Percentiles rank a stretch among this genome's conserved stretches.
phyloP scores from a whole-genome alignment of 2,113 vertebrate species.

The Hipposideros armiger region DNA sequence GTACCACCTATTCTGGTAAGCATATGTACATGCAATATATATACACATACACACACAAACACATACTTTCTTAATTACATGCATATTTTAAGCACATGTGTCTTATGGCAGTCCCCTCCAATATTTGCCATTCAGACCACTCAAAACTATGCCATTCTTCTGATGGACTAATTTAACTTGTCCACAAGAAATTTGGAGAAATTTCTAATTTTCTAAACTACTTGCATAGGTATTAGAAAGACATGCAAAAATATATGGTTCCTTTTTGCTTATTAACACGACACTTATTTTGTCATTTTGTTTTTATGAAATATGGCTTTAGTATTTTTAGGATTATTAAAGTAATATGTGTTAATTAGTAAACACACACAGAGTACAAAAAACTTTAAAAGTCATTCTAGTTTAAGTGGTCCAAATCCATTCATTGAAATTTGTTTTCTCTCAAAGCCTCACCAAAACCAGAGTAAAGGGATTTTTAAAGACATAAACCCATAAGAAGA shows the following conservation, averaged over 20 bases:
- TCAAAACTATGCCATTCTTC: background rate
- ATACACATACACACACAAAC: background rate
- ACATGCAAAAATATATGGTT: background rate
- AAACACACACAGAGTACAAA: background rate
- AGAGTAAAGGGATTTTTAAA: background rate
- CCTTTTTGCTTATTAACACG: background rate
- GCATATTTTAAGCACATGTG: too few relatives aligned
- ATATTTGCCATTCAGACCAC: background rate
- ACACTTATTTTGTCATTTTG: background rate
- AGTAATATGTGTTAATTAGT: background rate
- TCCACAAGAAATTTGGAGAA: background rate
- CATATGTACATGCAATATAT: background rate
- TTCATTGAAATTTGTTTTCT: slow-evolving; percentile 4
- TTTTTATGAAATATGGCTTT: background rate
- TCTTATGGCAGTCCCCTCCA: background rate
- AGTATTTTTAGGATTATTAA: slow-evolving; percentile 2
- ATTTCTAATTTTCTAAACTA: background rate
- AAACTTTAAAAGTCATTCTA: background rate
- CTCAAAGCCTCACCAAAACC: background rate
- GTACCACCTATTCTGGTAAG: background rate
- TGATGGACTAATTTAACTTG: background rate
- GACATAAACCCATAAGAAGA: background rate
- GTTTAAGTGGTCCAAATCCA: background rate
- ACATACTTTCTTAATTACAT: too few relatives aligned
- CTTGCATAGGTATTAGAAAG: background rate